A percentile compares a stretch with the other conserved stretches of the same genome.
These are phyloP conservation scores for Elysia chlorotica DNA, from an alignment of 1,140 invertebrate genomes.

Conservation along the genomic window DNA sequence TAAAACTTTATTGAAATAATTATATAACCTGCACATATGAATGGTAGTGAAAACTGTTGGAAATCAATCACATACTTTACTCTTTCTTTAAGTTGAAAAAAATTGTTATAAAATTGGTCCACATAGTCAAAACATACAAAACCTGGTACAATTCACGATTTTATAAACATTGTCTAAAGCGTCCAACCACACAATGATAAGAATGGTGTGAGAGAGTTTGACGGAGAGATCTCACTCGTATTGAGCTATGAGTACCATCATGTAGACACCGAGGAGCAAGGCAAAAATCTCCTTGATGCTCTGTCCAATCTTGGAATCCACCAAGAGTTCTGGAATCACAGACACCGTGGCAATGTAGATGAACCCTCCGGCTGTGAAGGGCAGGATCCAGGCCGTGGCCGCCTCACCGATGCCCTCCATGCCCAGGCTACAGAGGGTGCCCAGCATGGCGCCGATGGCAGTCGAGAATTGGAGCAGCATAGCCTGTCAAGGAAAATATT, in stretches of 20 bases:
- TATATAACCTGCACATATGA: too few species aligned
- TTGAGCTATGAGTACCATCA: constrained; percentile 90
- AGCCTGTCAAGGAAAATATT: constrained; percentile 69
- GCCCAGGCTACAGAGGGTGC: constrained; percentile 84
- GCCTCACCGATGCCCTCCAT: constrained; percentile 71
- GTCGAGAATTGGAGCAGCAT: constrained; percentile 91
- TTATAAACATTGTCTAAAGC: background rate
- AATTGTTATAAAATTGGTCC: background rate
- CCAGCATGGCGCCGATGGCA: constrained; percentile 90
- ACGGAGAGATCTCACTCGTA: constrained; percentile 70
- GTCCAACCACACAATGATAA: background rate
- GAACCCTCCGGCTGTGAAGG: constrained; percentile 97
- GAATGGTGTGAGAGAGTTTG: background rate
- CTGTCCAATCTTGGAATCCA: constrained; percentile 81
- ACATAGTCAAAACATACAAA: background rate
- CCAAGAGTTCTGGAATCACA: constrained; percentile 87
- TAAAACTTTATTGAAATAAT: too few species aligned
- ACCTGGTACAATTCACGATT: background rate
- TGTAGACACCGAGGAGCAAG: constrained; percentile 81
- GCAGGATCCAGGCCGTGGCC: constrained; percentile 84
- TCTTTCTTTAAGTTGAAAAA: background rate
- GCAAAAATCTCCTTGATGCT: constrained; percentile 85
- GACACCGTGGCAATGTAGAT: constrained; percentile 98
- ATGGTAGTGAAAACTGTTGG: too few species aligned
- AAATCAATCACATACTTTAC: too few species aligned